These are phyloP conservation scores for Panorpa germanica DNA, from an alignment of 2,888 invertebrate genomes.

Conservation along the genomic window DNA sequence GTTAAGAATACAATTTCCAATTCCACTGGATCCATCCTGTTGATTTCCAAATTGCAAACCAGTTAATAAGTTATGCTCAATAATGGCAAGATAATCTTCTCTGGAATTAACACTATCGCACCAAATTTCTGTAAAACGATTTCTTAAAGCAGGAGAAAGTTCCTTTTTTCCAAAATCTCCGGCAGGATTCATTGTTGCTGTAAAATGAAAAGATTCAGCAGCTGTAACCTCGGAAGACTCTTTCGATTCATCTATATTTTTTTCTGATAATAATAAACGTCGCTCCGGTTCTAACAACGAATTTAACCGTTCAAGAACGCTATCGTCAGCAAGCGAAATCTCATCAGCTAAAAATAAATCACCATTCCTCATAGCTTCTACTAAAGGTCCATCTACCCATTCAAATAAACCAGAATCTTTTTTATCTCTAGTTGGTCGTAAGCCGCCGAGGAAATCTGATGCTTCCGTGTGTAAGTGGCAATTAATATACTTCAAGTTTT, in stretches of 20 bases:
- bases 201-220: slow-evolving; percentile 66
- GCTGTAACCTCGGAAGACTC: slow-evolving; percentile 27
- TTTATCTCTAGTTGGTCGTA: slow-evolving; percentile 61
- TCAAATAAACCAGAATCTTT: slow-evolving; percentile 55
- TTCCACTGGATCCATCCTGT: slow-evolving; percentile 30
- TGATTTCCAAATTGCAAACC: slow-evolving; percentile 33
- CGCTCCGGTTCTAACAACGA: slow-evolving; percentile 89
- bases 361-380: slow-evolving; percentile 77
- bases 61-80: slow-evolving; percentile 53
- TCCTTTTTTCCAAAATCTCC: slow-evolving; percentile 99
- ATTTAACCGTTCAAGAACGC: slow-evolving; percentile 92
- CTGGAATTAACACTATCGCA: slow-evolving; percentile 58
- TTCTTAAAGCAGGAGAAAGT: slow-evolving; percentile 88
- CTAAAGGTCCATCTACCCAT: slow-evolving; percentile 94
- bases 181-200: slow-evolving; percentile 99
- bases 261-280: slow-evolving; percentile 78
- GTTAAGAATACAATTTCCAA: slow-evolving; percentile 55
- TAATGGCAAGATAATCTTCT: slow-evolving; percentile 60
- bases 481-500: slow-evolving; percentile 64
- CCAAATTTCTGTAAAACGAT: slow-evolving; percentile 99
- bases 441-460: slow-evolving; percentile 89
- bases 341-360: slow-evolving; percentile 90
- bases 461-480: slow-evolving; percentile 99
- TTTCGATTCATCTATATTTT: slow-evolving; percentile 24
- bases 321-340: slow-evolving; percentile 96